phyloP scores from a whole-genome alignment of 2,113 vertebrate genomes.

The Empidonax traillii region DNA sequence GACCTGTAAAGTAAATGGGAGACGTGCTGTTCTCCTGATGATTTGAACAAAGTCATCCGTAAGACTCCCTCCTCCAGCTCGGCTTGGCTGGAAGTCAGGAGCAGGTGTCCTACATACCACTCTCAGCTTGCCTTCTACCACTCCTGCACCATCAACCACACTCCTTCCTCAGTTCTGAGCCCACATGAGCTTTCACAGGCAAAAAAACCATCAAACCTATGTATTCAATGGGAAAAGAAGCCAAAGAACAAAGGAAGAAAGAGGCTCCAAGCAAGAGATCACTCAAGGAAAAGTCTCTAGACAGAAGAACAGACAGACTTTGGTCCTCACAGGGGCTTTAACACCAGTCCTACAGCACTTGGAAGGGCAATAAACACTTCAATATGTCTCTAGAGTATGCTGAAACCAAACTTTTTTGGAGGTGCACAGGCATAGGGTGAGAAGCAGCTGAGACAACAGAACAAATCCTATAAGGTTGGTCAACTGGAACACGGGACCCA shows the following conservation, averaged over 20 bases:
- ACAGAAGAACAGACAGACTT: not conserved
- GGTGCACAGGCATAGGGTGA: not conserved
- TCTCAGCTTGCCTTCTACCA: not conserved
- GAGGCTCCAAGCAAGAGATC: not conserved
- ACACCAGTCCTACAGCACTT: not conserved
- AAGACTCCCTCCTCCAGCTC: not conserved
- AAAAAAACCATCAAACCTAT: not conserved
- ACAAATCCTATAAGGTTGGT: not conserved
- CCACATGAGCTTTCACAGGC: not conserved
- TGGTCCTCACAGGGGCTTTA: not conserved
- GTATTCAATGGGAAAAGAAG: not conserved
- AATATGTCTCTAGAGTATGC: rapidly evolving
- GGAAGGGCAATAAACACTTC: not conserved
- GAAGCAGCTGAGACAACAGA: not conserved
- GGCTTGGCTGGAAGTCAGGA: not conserved
- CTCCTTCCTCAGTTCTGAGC: not conserved
- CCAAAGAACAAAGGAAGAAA: not conserved
- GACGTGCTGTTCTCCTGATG: not conserved
- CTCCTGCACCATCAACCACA: not conserved
- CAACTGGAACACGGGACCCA: not conserved
- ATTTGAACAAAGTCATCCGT: not conserved
- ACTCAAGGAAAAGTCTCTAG: not conserved
- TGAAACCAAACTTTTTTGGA: not conserved
- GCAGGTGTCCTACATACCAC: not conserved
- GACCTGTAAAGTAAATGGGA: not conserved